Evolutionary conservation across 2,888 invertebrate genomes (phyloP).

Genomic region (Rhogogaster chlorosoma): DNA sequence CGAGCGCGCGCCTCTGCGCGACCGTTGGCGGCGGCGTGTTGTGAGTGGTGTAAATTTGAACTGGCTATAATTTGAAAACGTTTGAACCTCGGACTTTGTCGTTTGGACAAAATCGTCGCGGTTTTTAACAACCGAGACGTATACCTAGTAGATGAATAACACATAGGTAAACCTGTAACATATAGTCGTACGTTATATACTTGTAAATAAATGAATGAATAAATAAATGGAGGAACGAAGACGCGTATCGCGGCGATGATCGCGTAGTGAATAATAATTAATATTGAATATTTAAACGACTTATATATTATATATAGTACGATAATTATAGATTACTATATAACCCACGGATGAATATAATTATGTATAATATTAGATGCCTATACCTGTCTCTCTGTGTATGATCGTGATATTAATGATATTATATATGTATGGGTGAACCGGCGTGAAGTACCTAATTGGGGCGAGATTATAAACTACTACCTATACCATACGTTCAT

Average conservation of each 20-base stretch:
- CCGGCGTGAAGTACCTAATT: constrained; percentile 17
- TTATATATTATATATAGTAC: constrained; percentile 24
- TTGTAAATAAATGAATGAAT: constrained; percentile 13
- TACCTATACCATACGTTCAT: background rate
- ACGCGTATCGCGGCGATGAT: background rate
- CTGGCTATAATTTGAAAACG: background rate
- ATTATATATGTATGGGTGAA: constrained; percentile 25
- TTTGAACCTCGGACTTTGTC: background rate
- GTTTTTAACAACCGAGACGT: background rate
- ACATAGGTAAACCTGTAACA: background rate
- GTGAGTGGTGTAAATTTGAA: background rate
- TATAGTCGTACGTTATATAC: background rate
- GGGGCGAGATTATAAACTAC: background rate
- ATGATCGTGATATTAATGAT: constrained; percentile 46
- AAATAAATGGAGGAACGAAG: background rate
- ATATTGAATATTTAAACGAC: constrained; percentile 42
- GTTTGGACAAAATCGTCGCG: background rate
- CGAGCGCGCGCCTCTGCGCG: background rate
- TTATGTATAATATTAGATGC: constrained; percentile 36
- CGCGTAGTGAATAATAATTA: background rate
- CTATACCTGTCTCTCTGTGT: constrained; percentile 12
- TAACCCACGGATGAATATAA: background rate
- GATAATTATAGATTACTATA: constrained; percentile 1
- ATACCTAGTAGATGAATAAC: background rate
- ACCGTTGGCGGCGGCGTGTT: background rate